Evolutionary conservation across 1,140 invertebrate genomes (phyloP).

Genomic region (Drosophila busckii): DNA sequence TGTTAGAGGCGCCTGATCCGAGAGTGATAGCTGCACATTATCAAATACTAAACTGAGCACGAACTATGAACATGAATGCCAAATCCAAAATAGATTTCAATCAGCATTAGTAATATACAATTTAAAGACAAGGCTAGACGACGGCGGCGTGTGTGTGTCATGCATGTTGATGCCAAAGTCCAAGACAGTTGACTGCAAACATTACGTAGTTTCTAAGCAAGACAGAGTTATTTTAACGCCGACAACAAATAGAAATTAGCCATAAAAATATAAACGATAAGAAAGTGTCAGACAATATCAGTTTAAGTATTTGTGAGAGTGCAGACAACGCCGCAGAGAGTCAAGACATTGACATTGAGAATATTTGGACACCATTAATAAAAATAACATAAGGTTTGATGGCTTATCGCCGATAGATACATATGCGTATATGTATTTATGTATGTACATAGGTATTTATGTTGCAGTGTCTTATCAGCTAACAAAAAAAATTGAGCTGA

Average conservation of each 20-base stretch:
- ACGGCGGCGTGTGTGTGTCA: slow-evolving; percentile 27
- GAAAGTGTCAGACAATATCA: slow-evolving; percentile 42
- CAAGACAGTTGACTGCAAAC: slow-evolving; percentile 8
- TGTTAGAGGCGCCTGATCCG: too few relatives aligned
- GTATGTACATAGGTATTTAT: too few relatives aligned
- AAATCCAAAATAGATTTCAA: too few relatives aligned
- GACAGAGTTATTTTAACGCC: slow-evolving; percentile 60
- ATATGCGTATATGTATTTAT: too few relatives aligned
- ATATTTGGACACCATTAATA: too few relatives aligned
- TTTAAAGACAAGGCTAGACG: too few relatives aligned
- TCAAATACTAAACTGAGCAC: too few relatives aligned
- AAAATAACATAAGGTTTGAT: too few relatives aligned
- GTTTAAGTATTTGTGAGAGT: not conserved
- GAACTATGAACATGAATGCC: too few relatives aligned
- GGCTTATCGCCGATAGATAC: too few relatives aligned
- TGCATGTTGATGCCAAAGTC: slow-evolving; percentile 45
- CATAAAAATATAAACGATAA: slow-evolving; percentile 62
- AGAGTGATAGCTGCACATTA: too few relatives aligned
- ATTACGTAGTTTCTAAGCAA: slow-evolving; percentile 70
- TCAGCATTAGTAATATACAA: too few relatives aligned
- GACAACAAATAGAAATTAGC: slow-evolving; percentile 16
- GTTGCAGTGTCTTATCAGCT: slow-evolving; percentile 34
- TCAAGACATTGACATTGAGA: not conserved
- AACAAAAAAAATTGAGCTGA: not conserved
- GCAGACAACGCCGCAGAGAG: not conserved